Percentiles rank a stretch among this genome's conserved stretches.
Conservation (phyloP, 2,113 vertebrate genomes). For the Melanerpes formicivorus region DNA sequence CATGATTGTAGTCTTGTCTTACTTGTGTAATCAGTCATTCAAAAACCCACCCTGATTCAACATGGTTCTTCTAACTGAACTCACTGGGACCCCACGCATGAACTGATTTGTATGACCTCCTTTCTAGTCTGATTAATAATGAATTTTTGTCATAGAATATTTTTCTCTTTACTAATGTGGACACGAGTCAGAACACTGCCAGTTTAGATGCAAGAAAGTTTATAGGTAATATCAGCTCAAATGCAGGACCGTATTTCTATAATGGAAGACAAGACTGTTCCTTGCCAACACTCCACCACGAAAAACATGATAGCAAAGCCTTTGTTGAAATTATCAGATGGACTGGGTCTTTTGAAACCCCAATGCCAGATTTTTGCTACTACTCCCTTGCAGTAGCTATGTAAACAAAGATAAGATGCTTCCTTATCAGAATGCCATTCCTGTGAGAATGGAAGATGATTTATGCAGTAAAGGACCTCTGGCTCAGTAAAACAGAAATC, state of each 20-base stretch:
- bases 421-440: fast-evolving
- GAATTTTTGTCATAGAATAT: not conserved
- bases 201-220: not conserved
- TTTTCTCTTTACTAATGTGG: not conserved
- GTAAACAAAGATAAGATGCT: not conserved
- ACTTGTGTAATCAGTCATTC: not conserved
- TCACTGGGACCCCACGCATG: not conserved
- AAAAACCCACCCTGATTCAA: not conserved
- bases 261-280: not conserved
- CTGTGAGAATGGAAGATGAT: not conserved
- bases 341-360: not conserved
- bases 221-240: not conserved
- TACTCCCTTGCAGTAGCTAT: not conserved
- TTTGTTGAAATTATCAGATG: not conserved
- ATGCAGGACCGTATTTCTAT: not conserved
- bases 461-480: not conserved
- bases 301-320: not conserved
- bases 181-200: not conserved
- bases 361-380: not conserved
- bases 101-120: not conserved
- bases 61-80: not conserved
- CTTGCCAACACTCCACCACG: not conserved
- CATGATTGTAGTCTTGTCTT: not conserved
- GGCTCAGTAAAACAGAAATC: not conserved
- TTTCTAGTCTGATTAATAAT: not conserved